Evolutionary conservation across 2,797 vertebrate genomes (phyloP).

Genomic region (Anniella stebbinsi): DNA sequence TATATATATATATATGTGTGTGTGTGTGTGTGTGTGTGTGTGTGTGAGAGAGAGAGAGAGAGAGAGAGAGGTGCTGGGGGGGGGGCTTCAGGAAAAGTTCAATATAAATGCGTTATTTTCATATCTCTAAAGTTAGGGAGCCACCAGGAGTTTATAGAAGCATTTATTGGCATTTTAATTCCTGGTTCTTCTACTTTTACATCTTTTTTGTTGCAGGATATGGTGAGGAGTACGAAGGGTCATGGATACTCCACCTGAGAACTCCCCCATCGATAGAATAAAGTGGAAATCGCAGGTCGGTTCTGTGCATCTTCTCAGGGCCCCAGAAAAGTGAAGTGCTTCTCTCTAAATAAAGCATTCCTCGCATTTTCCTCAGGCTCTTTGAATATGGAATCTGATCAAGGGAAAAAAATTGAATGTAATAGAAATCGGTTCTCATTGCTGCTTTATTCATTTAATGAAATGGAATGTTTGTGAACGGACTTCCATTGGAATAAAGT

Average conservation of each 20-base stretch:
- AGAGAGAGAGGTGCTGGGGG: too few species aligned
- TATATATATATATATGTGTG: neutral
- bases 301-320: neutral
- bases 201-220: neutral
- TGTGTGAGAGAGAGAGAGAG: too few species aligned
- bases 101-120: slow-evolving; percentile 10
- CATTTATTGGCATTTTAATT: slow-evolving; percentile 39
- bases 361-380: slow-evolving; percentile 6
- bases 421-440: slow-evolving; percentile 21
- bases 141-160: slow-evolving; percentile 48
- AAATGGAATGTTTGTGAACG: neutral
- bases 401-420: slow-evolving; percentile 9
- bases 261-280: neutral
- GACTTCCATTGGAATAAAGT: neutral
- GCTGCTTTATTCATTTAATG: slow-evolving; percentile 25
- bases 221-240: neutral
- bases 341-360: slow-evolving; percentile 38
- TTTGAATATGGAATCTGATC: slow-evolving; percentile 35
- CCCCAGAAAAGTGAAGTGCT: neutral
- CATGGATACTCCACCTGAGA: neutral
- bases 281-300: neutral
- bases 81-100: too few species aligned
- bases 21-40: too few species aligned
- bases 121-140: slow-evolving; percentile 53
- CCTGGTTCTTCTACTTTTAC: slow-evolving; percentile 39